These are phyloP conservation scores for Xanthia icteritia DNA, from an alignment of 2,888 invertebrate species.

Conservation along the genomic window DNA sequence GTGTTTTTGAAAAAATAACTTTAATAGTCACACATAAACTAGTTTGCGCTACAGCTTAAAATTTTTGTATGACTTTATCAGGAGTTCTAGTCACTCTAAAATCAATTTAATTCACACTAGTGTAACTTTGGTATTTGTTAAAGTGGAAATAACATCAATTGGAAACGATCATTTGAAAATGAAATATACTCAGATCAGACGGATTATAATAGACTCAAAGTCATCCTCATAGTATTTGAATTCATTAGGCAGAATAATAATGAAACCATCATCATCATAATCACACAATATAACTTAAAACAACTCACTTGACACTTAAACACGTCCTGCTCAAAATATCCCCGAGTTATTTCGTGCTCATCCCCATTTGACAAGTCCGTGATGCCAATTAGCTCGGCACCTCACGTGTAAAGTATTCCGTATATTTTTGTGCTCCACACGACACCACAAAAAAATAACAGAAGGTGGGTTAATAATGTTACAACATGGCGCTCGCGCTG, in stretches of 20 bases:
- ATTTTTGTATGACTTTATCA: too few species aligned
- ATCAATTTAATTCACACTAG: not conserved
- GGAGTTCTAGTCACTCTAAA: not conserved
- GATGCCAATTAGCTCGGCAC: constrained; percentile 55
- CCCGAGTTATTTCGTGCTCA: constrained; percentile 31
- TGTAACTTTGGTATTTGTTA: not conserved
- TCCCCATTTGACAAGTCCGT: constrained; percentile 40
- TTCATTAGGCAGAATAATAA: not conserved
- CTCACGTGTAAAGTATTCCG: constrained; percentile 49
- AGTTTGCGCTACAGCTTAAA: too few species aligned
- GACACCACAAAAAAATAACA: not conserved
- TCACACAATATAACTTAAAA: not conserved
- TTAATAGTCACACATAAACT: not conserved
- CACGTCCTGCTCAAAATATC: constrained; percentile 30
- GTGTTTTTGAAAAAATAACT: not conserved
- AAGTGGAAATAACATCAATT: not conserved
- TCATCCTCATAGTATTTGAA: not conserved
- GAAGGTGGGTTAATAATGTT: constrained; percentile 8
- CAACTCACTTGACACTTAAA: constrained; percentile 15
- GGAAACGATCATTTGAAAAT: not conserved
- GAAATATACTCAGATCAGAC: not conserved
- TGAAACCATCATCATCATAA: not conserved
- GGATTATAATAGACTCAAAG: not conserved
- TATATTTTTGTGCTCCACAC: constrained; percentile 42
- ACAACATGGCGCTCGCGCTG: not conserved